Percentiles rank a stretch among this genome's conserved stretches.
These are phyloP conservation scores for Xiphorhynchus erythropygius DNA, from an alignment of 2,797 vertebrate genomes.

Conservation along the genomic window DNA sequence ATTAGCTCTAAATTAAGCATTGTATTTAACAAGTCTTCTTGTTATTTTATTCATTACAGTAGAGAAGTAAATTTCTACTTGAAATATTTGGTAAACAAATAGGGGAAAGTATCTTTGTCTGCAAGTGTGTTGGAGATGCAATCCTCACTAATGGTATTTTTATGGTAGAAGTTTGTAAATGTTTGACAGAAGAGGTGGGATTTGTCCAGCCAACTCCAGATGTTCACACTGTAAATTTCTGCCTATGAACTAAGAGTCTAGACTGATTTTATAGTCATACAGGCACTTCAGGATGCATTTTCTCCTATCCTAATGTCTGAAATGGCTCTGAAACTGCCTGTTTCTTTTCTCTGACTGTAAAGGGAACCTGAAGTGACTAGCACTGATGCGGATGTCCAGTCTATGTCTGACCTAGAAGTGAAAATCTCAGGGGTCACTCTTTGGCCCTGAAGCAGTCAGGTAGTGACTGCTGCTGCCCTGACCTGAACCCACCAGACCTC, in stretches of 20 bases:
- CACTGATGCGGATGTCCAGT: neutral
- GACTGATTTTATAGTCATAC: constrained; percentile 5
- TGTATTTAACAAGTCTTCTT: neutral
- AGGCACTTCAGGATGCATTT: constrained; percentile 2
- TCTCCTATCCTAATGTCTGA: neutral
- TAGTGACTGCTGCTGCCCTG: neutral
- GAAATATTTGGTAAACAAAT: neutral
- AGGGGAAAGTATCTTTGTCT: neutral
- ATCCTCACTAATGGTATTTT: neutral
- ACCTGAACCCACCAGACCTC: neutral
- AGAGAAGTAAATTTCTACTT: neutral
- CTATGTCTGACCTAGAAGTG: neutral
- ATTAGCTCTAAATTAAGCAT: neutral
- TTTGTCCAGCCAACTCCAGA: neutral
- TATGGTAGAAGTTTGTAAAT: neutral
- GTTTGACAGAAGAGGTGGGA: constrained; percentile 3
- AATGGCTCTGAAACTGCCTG: neutral
- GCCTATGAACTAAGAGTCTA: constrained; percentile 3
- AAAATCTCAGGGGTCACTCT: neutral
- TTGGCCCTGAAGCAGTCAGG: neutral
- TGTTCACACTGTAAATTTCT: constrained; percentile 16
- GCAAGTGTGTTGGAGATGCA: neutral
- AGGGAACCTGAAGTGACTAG: neutral
- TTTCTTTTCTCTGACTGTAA: neutral
- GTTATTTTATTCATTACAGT: neutral